phyloP scores from a whole-genome alignment of 1,140 invertebrate species.

The Diorhabda elongata region DNA sequence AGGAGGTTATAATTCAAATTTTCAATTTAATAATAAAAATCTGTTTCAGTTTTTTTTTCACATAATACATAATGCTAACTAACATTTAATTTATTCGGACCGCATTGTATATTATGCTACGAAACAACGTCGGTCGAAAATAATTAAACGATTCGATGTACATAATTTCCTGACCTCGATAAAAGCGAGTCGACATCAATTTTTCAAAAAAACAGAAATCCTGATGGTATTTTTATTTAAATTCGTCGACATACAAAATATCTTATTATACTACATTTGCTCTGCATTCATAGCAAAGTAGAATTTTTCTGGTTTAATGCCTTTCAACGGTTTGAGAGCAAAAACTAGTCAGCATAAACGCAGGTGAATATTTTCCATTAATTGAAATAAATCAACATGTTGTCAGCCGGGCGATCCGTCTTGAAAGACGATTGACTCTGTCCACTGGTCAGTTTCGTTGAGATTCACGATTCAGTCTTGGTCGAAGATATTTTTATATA shows the following conservation, averaged over 20 bases:
- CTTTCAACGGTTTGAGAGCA: slow-evolving; percentile 32
- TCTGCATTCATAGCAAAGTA: slow-evolving; percentile 34
- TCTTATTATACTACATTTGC: slow-evolving; percentile 23
- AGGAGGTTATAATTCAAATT: no score
- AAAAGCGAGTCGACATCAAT: neutral
- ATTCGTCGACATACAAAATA: slow-evolving; percentile 15
- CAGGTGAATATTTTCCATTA: slow-evolving; percentile 44
- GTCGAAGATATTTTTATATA: no score
- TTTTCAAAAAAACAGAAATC: neutral
- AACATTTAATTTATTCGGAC: no score
- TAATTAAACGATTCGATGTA: no score
- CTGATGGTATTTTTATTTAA: slow-evolving; percentile 17
- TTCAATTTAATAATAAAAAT: no score
- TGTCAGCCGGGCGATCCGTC: slow-evolving; percentile 30
- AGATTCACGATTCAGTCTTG: no score
- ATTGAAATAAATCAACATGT: slow-evolving; percentile 44
- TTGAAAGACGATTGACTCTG: neutral
- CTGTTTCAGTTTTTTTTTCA: no score
- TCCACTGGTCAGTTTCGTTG: no score
- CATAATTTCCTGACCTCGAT: neutral
- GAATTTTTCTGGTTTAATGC: slow-evolving; percentile 38
- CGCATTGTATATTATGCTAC: no score
- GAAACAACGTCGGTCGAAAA: no score
- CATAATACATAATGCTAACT: no score
- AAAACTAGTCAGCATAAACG: slow-evolving; percentile 39